Percentiles rank a stretch among this genome's conserved stretches.
phyloP scores from a whole-genome alignment of 2,113 vertebrate genomes.

The Pholis gunnellus region DNA sequence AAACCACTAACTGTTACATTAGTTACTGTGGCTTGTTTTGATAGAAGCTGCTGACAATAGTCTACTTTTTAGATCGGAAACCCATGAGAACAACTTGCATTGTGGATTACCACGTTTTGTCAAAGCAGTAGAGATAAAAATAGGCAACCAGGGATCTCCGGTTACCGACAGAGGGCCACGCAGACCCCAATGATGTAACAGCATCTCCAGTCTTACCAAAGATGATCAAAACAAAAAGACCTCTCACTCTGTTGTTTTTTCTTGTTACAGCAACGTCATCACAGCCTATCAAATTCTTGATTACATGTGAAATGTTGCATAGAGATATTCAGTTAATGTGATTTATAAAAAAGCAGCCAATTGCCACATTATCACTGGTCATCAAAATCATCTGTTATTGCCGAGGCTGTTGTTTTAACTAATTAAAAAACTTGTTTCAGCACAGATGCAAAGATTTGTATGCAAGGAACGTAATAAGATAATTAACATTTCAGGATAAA shows the following conservation, averaged over 20 bases:
- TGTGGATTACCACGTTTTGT: too few species aligned
- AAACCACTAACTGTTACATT: too few species aligned
- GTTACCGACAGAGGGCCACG: neutral
- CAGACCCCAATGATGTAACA: slow-evolving; percentile 41
- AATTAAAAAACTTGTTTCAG: neutral
- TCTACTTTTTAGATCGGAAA: too few species aligned
- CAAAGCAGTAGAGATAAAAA: neutral
- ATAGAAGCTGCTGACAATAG: too few species aligned
- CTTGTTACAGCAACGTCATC: neutral
- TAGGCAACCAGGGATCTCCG: neutral
- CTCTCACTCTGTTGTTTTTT: slow-evolving; percentile 11
- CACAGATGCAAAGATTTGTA: neutral
- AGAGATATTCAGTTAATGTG: neutral
- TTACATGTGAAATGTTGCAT: neutral
- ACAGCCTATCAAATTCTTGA: neutral
- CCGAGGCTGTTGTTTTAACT: neutral
- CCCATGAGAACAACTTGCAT: too few species aligned
- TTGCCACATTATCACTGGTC: neutral
- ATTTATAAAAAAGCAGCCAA: neutral
- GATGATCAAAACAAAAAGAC: neutral
- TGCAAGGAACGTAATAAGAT: neutral
- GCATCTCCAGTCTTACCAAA: slow-evolving; percentile 13
- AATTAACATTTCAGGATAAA: neutral
- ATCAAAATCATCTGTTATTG: neutral
- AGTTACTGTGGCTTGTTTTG: too few species aligned